phyloP scores from a whole-genome alignment of 2,888 invertebrate genomes.

The Seira musarum region DNA sequence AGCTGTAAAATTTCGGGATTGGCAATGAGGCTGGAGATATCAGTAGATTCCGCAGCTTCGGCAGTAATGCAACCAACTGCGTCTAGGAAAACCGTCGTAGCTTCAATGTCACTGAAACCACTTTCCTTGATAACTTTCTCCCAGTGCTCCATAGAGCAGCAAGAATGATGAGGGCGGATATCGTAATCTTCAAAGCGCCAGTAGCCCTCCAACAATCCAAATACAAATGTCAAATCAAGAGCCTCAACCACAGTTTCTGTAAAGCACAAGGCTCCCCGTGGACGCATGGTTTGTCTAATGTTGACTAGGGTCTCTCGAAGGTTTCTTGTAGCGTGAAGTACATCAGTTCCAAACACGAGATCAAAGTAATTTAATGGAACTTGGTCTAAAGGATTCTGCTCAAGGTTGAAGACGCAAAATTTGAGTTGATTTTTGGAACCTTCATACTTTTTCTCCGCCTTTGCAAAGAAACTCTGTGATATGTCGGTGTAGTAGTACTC shows the following conservation, averaged over 20 bases:
- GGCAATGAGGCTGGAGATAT: background rate
- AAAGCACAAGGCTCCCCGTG: slow-evolving; percentile 16
- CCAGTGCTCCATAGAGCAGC: slow-evolving; percentile 16
- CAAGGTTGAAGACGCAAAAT: slow-evolving; percentile 39
- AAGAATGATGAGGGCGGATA: slow-evolving; percentile 22
- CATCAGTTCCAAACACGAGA: slow-evolving; percentile 27
- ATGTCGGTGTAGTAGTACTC: slow-evolving; percentile 47
- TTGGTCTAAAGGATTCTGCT: slow-evolving; percentile 37
- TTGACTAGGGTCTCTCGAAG: slow-evolving; percentile 12
- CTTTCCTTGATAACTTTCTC: background rate
- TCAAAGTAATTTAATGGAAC: slow-evolving; percentile 45
- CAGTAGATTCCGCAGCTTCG: background rate
- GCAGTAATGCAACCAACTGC: slow-evolving; percentile 26
- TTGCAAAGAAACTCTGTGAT: slow-evolving; percentile 26
- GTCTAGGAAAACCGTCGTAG: background rate
- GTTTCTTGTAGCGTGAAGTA: slow-evolving; percentile 50
- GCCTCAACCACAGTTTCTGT: slow-evolving; percentile 25
- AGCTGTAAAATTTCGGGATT: background rate
- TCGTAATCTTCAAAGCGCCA: slow-evolving; percentile 52
- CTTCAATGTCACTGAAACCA: slow-evolving; percentile 9
- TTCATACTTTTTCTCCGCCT: slow-evolving; percentile 25
- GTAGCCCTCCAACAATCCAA: slow-evolving; percentile 47
- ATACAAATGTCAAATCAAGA: slow-evolving; percentile 24
- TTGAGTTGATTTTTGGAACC: background rate
- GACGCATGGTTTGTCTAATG: slow-evolving; percentile 19